These are phyloP conservation scores for Pantherophis alleghaniensis DNA, from an alignment of 2,797 vertebrate species.

Conservation along the genomic window DNA sequence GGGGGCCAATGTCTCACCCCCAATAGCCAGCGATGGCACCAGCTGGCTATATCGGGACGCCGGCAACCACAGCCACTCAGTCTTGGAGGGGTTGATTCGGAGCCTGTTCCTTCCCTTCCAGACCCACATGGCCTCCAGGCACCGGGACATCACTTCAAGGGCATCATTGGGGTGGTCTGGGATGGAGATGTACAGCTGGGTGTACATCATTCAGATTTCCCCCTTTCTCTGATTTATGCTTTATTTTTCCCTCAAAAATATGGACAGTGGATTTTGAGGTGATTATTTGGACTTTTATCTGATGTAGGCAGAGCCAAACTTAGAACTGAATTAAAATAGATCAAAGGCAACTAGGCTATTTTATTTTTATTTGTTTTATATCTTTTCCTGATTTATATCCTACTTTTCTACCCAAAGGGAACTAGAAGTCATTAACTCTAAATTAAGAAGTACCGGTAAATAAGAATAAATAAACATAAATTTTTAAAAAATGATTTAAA, in stretches of 20 bases:
- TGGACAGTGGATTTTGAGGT: not conserved
- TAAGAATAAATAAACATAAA: not conserved
- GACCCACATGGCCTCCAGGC: no score
- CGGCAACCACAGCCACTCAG: no score
- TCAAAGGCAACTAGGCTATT: not conserved
- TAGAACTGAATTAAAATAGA: not conserved
- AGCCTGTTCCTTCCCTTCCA: no score
- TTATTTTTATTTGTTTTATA: not conserved
- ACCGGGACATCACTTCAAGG: no score
- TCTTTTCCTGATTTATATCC: not conserved
- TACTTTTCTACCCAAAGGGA: not conserved
- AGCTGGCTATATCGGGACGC: no score
- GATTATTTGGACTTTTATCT: not conserved
- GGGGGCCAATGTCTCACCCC: no score
- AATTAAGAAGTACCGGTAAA: not conserved
- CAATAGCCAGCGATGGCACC: no score
- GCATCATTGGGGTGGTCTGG: no score
- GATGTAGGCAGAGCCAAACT: not conserved
- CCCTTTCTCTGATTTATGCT: not conserved
- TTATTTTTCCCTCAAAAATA: not conserved
- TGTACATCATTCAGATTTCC: not conserved
- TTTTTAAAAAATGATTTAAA: not conserved
- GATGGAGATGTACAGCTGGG: no score
- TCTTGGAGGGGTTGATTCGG: no score
- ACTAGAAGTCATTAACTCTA: not conserved